phyloP scores from a whole-genome alignment of 2,888 invertebrate species.

The Eudemis profundana region DNA sequence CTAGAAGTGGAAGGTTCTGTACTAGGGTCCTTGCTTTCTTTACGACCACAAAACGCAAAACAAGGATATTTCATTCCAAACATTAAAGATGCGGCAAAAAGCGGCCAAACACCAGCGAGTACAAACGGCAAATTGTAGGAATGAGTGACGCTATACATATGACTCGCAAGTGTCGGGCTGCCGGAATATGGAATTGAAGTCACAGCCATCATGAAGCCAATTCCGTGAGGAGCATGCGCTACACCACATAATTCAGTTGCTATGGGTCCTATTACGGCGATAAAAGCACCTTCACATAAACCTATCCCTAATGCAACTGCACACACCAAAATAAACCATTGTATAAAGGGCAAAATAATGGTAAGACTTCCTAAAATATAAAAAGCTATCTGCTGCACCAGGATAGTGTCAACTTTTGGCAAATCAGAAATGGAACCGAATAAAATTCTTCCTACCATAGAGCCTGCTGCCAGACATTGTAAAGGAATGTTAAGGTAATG shows the following conservation, averaged over 20 bases:
- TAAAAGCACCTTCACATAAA: background rate
- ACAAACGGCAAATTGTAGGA: slow-evolving; percentile 80
- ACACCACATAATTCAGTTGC: background rate
- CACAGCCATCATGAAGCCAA: background rate
- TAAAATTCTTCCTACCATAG: background rate
- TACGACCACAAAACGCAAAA: background rate
- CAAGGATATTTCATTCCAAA: background rate
- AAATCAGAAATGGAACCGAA: background rate
- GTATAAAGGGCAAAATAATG: background rate
- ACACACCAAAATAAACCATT: background rate
- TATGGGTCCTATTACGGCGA: background rate
- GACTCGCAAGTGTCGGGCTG: background rate
- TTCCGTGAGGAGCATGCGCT: background rate
- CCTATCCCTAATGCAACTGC: background rate
- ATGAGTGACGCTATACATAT: background rate
- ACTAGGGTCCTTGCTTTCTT: background rate
- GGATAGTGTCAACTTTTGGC: background rate
- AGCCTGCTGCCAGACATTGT: background rate
- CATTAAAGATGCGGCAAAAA: background rate
- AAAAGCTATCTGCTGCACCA: background rate
- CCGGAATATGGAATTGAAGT: background rate
- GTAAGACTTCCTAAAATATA: background rate
- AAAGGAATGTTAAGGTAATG: background rate
- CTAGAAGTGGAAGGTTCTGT: no score
- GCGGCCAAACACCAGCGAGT: background rate